A percentile compares a stretch with the other conserved stretches of the same genome.
These are phyloP conservation scores for Rambutsinella grinnellia DNA, from an alignment of 2,888 invertebrate genomes.

Conservation along the genomic window DNA sequence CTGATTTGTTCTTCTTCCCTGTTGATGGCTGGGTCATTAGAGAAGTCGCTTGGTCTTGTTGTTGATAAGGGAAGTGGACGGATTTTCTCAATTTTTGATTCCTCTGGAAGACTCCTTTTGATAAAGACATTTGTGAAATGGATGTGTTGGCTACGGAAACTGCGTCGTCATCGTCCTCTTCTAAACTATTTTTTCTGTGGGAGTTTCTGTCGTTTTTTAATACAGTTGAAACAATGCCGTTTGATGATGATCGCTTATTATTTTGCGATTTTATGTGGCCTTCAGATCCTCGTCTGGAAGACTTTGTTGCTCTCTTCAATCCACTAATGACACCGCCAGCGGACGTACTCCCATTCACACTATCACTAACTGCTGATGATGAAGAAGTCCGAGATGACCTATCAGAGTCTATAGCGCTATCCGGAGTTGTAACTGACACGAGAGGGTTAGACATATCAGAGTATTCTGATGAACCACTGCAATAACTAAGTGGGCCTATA, in stretches of 20 bases:
- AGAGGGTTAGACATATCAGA: conserved; percentile 64
- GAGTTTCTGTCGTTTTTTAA: conserved; percentile 33
- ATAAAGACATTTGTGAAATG: conserved; percentile 75
- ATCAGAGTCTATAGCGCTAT: conserved; percentile 66
- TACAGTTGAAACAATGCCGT: background rate
- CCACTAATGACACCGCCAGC: background rate
- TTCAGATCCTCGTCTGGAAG: conserved; percentile 4
- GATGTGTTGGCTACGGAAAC: conserved; percentile 67
- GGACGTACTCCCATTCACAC: conserved; percentile 25
- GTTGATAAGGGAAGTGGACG: conserved; percentile 62
- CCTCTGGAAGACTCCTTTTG: conserved; percentile 68
- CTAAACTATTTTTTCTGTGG: conserved; percentile 28
- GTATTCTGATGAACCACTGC: conserved; percentile 63
- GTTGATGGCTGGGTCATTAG: conserved; percentile 72
- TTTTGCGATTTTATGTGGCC: background rate
- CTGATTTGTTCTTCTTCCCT: conserved; percentile 67
- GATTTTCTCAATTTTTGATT: conserved; percentile 64
- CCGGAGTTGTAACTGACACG: conserved; percentile 65
- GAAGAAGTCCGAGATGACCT: conserved; percentile 53
- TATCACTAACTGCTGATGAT: conserved; percentile 43
- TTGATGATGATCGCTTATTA: background rate
- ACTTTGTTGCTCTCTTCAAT: conserved; percentile 1
- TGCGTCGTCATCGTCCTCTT: conserved; percentile 63
- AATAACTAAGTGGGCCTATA: conserved; percentile 63
- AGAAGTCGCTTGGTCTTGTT: conserved; percentile 68